These are phyloP conservation scores for Pinctada fucata DNA, from an alignment of 2,888 invertebrate species.

Conservation along the genomic window DNA sequence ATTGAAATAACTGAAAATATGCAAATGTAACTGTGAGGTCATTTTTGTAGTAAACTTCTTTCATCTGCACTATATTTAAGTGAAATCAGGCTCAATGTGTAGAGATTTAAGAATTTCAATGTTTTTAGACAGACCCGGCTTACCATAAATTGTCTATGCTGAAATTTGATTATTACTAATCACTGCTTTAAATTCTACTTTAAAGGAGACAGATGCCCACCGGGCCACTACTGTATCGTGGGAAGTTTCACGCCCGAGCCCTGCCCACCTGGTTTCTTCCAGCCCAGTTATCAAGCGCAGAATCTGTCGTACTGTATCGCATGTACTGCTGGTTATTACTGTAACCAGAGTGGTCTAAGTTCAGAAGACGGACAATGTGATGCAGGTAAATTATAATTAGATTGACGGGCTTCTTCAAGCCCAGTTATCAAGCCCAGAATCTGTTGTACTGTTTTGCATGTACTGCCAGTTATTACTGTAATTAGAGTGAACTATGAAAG, in stretches of 20 bases:
- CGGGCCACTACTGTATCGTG: conserved; percentile 66
- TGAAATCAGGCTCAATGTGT: too few species aligned
- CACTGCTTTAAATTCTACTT: too few species aligned
- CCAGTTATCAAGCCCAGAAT: conserved; percentile 63
- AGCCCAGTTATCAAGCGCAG: conserved; percentile 64
- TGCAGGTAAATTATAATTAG: conserved; percentile 67
- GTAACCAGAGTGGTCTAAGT: conserved; percentile 66
- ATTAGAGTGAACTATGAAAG: too few species aligned
- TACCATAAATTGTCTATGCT: too few species aligned
- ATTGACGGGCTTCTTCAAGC: conserved; percentile 69
- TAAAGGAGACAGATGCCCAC: conserved; percentile 68
- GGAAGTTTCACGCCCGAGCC: conserved; percentile 65
- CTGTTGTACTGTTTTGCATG: conserved; percentile 69
- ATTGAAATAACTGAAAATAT: too few species aligned
- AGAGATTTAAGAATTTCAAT: too few species aligned
- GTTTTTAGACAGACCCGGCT: too few species aligned
- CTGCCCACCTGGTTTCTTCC: conserved; percentile 70
- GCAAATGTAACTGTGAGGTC: too few species aligned
- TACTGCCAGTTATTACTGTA: conserved; percentile 58
- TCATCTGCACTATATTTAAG: too few species aligned
- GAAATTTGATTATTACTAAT: too few species aligned
- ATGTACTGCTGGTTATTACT: conserved; percentile 70
- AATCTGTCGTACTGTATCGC: conserved; percentile 68
- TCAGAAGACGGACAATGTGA: conserved; percentile 68
- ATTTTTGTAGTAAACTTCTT: too few species aligned